Evolutionary conservation across 2,888 invertebrate genomes (phyloP).

Genomic region (Ectemnius lituratus): DNA sequence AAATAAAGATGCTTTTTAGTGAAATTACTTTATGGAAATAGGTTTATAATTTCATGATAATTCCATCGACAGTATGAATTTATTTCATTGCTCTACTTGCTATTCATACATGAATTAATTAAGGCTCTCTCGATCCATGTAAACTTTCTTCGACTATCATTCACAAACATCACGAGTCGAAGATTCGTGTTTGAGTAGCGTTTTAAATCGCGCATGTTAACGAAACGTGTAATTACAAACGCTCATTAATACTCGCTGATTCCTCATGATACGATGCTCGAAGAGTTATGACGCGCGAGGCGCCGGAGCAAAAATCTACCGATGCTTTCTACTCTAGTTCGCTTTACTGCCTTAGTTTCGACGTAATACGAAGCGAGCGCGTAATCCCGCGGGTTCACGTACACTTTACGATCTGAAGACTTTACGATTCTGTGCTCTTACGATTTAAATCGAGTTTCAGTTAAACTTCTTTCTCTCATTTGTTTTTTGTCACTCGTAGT

Average conservation of each 20-base stretch:
- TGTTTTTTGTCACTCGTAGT: too few species aligned
- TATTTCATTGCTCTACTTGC: not conserved
- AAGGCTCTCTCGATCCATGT: not conserved
- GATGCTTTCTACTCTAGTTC: conserved; percentile 60
- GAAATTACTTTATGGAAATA: not conserved
- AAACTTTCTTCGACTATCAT: not conserved
- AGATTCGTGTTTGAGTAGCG: not conserved
- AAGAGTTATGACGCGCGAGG: conserved; percentile 30
- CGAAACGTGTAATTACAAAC: conserved; percentile 38
- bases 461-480: too few species aligned
- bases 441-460: too few species aligned
- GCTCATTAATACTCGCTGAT: conserved; percentile 20
- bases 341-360: conserved; percentile 43
- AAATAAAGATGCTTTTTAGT: not conserved
- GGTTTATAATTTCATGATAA: not conserved
- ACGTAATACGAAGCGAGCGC: not conserved
- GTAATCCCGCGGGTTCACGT: not conserved
- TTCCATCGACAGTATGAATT: not conserved
- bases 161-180: not conserved
- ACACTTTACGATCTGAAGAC: too few species aligned
- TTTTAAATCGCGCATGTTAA: conserved; percentile 21
- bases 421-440: too few species aligned
- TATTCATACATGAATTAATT: not conserved
- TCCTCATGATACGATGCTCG: conserved; percentile 30
- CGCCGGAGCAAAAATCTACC: conserved; percentile 34